These are phyloP conservation scores for Eolophus roseicapilla DNA, from an alignment of 2,113 vertebrate species.

Conservation along the genomic window DNA sequence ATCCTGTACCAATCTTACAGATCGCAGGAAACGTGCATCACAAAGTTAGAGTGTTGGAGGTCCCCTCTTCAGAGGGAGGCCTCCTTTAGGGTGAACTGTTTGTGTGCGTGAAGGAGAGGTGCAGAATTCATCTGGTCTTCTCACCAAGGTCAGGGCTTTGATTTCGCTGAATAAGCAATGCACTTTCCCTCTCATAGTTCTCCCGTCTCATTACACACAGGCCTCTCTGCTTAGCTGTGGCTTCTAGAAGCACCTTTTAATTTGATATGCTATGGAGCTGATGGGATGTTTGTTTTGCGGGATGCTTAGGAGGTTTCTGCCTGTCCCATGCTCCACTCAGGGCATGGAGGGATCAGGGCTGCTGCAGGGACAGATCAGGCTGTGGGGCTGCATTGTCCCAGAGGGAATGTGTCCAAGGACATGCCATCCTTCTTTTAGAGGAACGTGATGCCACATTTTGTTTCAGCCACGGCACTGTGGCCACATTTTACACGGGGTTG, in stretches of 20 bases:
- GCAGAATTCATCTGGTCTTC: slow-evolving; percentile 2
- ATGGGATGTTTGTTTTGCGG: background rate
- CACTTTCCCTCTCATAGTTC: background rate
- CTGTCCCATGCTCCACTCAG: background rate
- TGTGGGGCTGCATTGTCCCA: background rate
- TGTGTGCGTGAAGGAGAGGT: background rate
- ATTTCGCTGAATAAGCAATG: background rate
- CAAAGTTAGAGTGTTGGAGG: background rate
- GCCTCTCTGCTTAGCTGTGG: background rate
- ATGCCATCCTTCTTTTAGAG: background rate
- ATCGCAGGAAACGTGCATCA: background rate
- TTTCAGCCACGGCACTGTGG: background rate
- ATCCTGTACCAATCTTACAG: background rate
- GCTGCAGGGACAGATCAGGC: background rate
- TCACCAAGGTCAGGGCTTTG: slow-evolving; percentile 53
- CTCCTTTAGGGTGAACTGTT: background rate
- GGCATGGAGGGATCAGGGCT: background rate
- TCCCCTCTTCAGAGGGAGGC: background rate
- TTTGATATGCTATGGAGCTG: background rate
- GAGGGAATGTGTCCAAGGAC: background rate
- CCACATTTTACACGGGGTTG: background rate
- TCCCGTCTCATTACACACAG: background rate
- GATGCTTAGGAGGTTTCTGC: background rate
- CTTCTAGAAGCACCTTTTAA: slow-evolving; percentile 1
- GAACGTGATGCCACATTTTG: background rate